These are phyloP conservation scores for Sycobia sp. DNA, from an alignment of 1,140 invertebrate genomes.

Conservation along the genomic window DNA sequence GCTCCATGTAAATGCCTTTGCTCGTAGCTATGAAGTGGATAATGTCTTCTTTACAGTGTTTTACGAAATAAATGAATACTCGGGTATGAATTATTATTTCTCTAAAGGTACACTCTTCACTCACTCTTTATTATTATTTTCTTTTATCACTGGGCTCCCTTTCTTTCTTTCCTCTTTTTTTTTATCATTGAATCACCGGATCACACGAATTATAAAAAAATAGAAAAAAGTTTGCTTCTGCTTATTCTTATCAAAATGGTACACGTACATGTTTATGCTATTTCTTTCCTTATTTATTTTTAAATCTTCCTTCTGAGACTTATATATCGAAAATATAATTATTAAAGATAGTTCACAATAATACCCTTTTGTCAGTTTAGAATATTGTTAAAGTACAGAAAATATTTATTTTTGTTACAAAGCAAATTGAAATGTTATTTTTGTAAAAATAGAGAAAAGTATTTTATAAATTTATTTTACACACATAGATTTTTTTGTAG, in stretches of 20 bases:
- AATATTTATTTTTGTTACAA: too few species aligned
- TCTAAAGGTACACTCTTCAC: too few species aligned
- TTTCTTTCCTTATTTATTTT: conserved; percentile 23
- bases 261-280: conserved; percentile 11
- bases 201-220: conserved; percentile 32
- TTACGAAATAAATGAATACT: conserved; percentile 17
- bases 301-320: too few species aligned
- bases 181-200: conserved; percentile 22
- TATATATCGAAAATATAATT: too few species aligned
- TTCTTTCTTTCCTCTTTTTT: too few species aligned
- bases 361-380: too few species aligned
- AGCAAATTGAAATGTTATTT: too few species aligned
- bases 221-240: conserved; percentile 36
- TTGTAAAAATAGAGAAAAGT: too few species aligned
- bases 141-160: conserved; percentile 25
- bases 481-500: too few species aligned
- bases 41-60: conserved; percentile 20
- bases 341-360: too few species aligned
- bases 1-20: conserved; percentile 14
- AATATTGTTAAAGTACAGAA: too few species aligned
- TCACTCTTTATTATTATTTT: conserved; percentile 14
- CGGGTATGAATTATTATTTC: conserved; percentile 8
- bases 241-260: conserved; percentile 34
- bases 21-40: neutral
- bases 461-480: too few species aligned